Percentiles rank a stretch among this genome's conserved stretches.
Conservation (phyloP, 2,797 vertebrate genomes). For the Threskiornis aethiopicus region DNA sequence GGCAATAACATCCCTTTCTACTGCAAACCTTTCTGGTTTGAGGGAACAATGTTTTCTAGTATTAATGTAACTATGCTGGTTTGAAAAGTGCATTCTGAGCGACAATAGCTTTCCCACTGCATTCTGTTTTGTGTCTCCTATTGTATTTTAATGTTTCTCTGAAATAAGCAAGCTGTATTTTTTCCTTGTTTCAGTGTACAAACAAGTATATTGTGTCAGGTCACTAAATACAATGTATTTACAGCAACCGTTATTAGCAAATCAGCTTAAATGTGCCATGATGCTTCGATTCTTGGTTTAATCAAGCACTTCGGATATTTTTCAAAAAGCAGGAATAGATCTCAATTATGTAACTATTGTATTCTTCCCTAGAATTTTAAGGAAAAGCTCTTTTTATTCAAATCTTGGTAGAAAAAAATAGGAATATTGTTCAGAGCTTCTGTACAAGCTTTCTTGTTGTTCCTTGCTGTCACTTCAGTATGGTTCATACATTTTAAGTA, state of each 20-base stretch:
- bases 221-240: background rate
- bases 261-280: background rate
- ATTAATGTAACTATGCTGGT: background rate
- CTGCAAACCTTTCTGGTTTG: background rate
- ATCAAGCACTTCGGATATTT: background rate
- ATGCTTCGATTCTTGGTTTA: background rate
- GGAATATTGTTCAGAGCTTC: background rate
- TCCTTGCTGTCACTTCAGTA: background rate
- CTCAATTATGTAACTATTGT: background rate
- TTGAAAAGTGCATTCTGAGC: background rate
- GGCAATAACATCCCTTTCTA: background rate
- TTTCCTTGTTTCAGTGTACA: background rate
- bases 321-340: background rate
- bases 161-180: background rate
- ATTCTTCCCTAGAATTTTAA: background rate
- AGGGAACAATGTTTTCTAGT: background rate
- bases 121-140: background rate
- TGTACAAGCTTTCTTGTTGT: background rate
- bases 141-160: background rate
- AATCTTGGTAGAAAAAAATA: background rate
- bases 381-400: background rate
- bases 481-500: constrained; percentile 9
- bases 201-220: background rate
- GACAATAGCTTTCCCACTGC: background rate
- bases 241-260: background rate